These are phyloP conservation scores for Puma concolor DNA, from an alignment of 2,113 vertebrate genomes.

Conservation along the genomic window DNA sequence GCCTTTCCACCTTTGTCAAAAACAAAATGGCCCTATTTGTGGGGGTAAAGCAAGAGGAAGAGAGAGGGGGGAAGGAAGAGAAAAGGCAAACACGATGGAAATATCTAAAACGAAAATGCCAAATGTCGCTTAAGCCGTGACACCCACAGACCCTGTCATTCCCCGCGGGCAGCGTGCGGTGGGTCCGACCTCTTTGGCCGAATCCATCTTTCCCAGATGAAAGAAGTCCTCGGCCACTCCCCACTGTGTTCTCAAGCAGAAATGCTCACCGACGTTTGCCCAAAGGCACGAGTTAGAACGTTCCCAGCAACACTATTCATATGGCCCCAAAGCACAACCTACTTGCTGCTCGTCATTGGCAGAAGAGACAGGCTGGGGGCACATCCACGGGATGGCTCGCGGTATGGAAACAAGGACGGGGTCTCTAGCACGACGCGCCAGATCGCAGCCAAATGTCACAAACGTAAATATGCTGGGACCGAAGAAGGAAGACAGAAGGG, in stretches of 20 bases:
- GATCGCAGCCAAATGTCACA: background rate
- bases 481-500: background rate
- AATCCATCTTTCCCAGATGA: rapidly evolving
- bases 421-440: rapidly evolving
- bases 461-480: rapidly evolving
- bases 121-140: rapidly evolving
- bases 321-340: background rate
- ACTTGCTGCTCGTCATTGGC: rapidly evolving
- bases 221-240: rapidly evolving
- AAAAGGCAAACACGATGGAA: background rate
- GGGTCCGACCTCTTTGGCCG: background rate
- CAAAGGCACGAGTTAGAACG: rapidly evolving
- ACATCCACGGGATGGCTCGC: rapidly evolving
- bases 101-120: background rate
- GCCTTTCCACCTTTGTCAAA: background rate
- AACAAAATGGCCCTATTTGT: background rate
- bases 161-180: rapidly evolving
- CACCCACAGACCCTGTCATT: rapidly evolving
- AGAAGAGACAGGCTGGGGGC: rapidly evolving
- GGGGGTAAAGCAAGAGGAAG: background rate
- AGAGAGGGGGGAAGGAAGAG: background rate
- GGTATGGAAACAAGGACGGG: rapidly evolving
- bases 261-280: rapidly evolving
- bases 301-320: background rate
- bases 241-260: rapidly evolving